Evolutionary conservation across 1,140 invertebrate genomes (phyloP).

Genomic region (Dufourea novaeangliae): DNA sequence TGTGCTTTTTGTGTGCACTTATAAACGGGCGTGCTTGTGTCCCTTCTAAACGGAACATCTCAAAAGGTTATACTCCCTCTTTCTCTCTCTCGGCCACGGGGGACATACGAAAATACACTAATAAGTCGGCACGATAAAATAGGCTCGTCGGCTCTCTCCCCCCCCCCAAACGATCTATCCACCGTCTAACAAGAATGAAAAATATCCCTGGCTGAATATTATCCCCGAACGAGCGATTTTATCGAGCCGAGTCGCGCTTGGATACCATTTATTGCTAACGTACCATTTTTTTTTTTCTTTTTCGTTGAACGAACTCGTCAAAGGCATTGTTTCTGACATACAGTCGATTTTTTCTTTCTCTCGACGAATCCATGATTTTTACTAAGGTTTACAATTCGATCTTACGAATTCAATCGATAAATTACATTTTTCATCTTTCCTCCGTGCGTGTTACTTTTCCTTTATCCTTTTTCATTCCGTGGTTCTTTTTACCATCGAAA

Average conservation of each 20-base stretch:
- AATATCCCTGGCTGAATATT: constrained; percentile 44
- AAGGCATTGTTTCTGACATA: constrained; percentile 33
- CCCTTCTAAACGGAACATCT: constrained; percentile 5
- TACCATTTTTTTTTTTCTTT: not conserved
- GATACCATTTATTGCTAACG: constrained; percentile 46
- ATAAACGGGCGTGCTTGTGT: not conserved
- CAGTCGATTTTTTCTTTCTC: too few species aligned
- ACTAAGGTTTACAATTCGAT: constrained; percentile 17
- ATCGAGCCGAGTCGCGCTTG: constrained; percentile 25
- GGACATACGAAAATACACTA: constrained; percentile 12
- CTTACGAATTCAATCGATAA: constrained; percentile 30
- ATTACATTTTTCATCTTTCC: too few species aligned
- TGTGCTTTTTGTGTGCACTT: too few species aligned
- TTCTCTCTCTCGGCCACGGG: constrained; percentile 23
- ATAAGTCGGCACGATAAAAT: constrained; percentile 41
- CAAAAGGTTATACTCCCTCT: too few species aligned
- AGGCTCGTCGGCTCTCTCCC: not conserved
- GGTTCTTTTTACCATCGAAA: too few species aligned
- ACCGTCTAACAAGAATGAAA: constrained; percentile 49
- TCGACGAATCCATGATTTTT: too few species aligned
- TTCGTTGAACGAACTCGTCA: constrained; percentile 37
- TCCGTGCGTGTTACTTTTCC: constrained; percentile 6
- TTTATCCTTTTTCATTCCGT: too few species aligned
- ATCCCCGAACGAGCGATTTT: constrained; percentile 26
- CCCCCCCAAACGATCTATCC: too few species aligned